Percentiles rank a stretch among this genome's conserved stretches.
phyloP scores from a whole-genome alignment of 2,888 invertebrate species.

The Oxyscelio sp. region DNA sequence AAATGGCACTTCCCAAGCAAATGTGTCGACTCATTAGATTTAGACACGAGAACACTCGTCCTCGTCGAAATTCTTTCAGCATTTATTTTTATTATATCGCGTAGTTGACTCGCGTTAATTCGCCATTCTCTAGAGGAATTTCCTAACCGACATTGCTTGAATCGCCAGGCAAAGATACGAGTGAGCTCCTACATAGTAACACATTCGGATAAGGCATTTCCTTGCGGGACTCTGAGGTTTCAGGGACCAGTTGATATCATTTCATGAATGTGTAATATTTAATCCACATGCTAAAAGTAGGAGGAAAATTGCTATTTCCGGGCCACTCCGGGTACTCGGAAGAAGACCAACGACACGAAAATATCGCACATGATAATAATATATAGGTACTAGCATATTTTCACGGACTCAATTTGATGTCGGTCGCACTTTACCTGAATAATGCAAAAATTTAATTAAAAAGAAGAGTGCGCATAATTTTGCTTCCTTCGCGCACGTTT shows the following conservation, averaged over 20 bases:
- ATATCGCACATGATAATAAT: conserved; percentile 47
- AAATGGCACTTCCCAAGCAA: neutral
- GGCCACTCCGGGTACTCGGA: conserved; percentile 2
- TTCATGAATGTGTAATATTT: conserved; percentile 76
- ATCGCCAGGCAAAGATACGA: conserved; percentile 70
- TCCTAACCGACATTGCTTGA: conserved; percentile 66
- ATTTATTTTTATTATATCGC: conserved; percentile 68
- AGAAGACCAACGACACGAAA: conserved; percentile 38
- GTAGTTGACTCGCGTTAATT: conserved; percentile 72
- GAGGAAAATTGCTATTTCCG: conserved; percentile 54
- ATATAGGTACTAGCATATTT: conserved; percentile 19
- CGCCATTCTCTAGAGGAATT: conserved; percentile 65
- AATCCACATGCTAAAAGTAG: conserved; percentile 71
- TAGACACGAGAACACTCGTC: neutral
- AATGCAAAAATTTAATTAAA: conserved; percentile 50
- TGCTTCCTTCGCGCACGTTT: neutral
- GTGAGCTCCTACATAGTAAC: conserved; percentile 75
- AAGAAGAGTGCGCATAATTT: conserved; percentile 37
- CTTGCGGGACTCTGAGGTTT: conserved; percentile 72
- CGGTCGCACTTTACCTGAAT: conserved; percentile 37
- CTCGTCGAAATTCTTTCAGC: conserved; percentile 47
- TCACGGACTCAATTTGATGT: conserved; percentile 20
- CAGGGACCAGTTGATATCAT: conserved; percentile 72
- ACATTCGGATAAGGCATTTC: conserved; percentile 68
- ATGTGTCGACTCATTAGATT: conserved; percentile 35